Percentiles rank a stretch among this genome's conserved stretches.
Conservation (phyloP, 2,113 vertebrate genomes). For the Eulacestoma nigropectus region DNA sequence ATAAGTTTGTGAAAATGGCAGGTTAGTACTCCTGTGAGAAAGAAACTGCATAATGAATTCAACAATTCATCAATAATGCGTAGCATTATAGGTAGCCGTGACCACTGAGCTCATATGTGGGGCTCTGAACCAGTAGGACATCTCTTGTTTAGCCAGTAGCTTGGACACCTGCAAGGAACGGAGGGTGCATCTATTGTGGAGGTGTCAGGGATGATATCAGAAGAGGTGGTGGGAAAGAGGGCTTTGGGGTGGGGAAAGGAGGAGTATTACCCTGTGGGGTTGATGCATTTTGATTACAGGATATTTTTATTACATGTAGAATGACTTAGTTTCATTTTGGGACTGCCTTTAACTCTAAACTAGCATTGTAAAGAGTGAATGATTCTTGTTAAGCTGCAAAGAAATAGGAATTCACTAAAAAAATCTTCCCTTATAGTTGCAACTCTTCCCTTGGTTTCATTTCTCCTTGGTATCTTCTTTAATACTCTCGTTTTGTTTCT, state of each 20-base stretch:
- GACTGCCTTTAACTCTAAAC: neutral
- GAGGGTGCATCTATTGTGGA: neutral
- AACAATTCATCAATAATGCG: neutral
- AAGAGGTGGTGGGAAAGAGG: neutral
- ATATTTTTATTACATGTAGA: neutral
- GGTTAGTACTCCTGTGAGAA: neutral
- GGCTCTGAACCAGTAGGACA: neutral
- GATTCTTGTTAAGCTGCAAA: neutral
- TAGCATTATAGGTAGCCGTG: fast-evolving
- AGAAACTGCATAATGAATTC: neutral
- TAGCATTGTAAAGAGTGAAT: neutral
- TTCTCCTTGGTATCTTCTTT: neutral
- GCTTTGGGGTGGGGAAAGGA: neutral
- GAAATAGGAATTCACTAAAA: neutral
- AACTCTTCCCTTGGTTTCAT: neutral
- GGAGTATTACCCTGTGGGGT: neutral
- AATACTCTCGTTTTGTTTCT: neutral
- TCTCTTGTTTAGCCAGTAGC: neutral
- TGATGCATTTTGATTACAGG: neutral
- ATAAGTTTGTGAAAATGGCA: neutral
- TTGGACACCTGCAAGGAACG: neutral
- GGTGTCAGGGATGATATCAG: neutral
- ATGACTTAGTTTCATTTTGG: neutral
- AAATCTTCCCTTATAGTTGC: neutral
- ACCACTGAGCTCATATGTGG: neutral